A percentile compares a stretch with the other conserved stretches of the same genome.
Evolutionary conservation across 2,888 invertebrate genomes (phyloP).

Genomic region (Dorcus parallelipipedus): DNA sequence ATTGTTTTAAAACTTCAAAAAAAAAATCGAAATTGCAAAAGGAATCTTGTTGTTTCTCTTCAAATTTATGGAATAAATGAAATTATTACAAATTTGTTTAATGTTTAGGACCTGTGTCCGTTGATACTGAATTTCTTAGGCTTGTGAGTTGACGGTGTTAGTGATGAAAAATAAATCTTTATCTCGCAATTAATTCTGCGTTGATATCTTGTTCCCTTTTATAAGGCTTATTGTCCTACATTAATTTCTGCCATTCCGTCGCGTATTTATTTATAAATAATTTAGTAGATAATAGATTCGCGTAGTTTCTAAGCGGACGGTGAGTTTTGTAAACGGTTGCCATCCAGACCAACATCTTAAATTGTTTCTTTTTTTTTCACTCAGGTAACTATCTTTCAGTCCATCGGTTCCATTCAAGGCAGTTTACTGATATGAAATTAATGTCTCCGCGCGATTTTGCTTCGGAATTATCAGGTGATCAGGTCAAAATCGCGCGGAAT

Average conservation of each 20-base stretch:
- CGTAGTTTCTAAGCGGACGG: conserved; percentile 22
- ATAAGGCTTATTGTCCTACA: conserved; percentile 14
- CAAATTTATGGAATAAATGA: too few relatives aligned
- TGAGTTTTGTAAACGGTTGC: conserved; percentile 19
- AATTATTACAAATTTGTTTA: too few relatives aligned
- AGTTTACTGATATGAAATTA: conserved; percentile 36
- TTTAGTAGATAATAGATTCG: not conserved
- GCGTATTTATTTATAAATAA: not conserved
- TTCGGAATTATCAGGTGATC: too few relatives aligned
- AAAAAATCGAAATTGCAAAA: too few relatives aligned
- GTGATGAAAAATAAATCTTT: too few relatives aligned
- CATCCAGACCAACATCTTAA: conserved; percentile 1
- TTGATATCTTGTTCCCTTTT: not conserved
- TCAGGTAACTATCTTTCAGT: conserved; percentile 41
- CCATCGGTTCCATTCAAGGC: conserved; percentile 38
- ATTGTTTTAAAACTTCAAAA: too few relatives aligned
- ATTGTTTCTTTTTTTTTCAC: conserved; percentile 20
- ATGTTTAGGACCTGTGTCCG: too few relatives aligned
- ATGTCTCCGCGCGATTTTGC: too few relatives aligned
- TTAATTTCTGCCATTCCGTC: conserved; percentile 13
- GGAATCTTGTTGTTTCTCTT: too few relatives aligned
- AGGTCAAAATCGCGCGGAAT: not conserved
- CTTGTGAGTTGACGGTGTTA: too few relatives aligned
- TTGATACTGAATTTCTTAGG: too few relatives aligned
- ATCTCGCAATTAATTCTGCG: too few relatives aligned